Conservation (phyloP, 1,140 invertebrate genomes). For the Aradophagus sp. region DNA sequence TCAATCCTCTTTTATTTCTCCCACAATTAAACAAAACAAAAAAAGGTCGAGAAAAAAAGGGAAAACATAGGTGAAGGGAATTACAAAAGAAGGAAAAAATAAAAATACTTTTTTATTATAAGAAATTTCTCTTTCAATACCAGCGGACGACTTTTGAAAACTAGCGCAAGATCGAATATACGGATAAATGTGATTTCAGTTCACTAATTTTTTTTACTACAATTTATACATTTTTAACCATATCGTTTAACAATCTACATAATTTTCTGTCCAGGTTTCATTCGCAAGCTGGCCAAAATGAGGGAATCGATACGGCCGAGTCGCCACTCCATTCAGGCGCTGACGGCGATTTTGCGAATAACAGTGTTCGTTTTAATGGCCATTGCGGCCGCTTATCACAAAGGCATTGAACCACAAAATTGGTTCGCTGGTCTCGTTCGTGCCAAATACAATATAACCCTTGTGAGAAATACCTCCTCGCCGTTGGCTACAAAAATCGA, state of each 20-base stretch:
- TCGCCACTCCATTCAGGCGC: slow-evolving; percentile 82
- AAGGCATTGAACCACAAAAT: slow-evolving; percentile 74
- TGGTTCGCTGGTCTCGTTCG: slow-evolving; percentile 77
- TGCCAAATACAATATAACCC: slow-evolving; percentile 74
- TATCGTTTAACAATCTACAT: slow-evolving; percentile 33
- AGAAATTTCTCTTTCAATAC: no score
- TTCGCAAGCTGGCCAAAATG: slow-evolving; percentile 75
- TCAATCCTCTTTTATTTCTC: slow-evolving; percentile 32
- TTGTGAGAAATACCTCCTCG: slow-evolving; percentile 66
- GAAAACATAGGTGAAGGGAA: no score
- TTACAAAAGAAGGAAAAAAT: no score
- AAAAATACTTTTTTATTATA: no score
- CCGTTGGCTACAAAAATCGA: not conserved
- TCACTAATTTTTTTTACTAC: no score
- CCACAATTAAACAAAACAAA: no score
- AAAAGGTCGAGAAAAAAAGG: no score
- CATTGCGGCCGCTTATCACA: slow-evolving; percentile 76
- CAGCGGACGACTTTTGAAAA: no score
- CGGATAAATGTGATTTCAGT: no score
- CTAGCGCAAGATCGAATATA: no score
- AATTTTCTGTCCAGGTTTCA: slow-evolving; percentile 67
- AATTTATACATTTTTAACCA: no score
- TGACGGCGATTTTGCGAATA: slow-evolving; percentile 82
- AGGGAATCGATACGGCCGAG: slow-evolving; percentile 78
- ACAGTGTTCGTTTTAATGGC: slow-evolving; percentile 78